Evolutionary conservation across 2,888 invertebrate species (phyloP).

Genomic region (Lepidochrysops patricia): DNA sequence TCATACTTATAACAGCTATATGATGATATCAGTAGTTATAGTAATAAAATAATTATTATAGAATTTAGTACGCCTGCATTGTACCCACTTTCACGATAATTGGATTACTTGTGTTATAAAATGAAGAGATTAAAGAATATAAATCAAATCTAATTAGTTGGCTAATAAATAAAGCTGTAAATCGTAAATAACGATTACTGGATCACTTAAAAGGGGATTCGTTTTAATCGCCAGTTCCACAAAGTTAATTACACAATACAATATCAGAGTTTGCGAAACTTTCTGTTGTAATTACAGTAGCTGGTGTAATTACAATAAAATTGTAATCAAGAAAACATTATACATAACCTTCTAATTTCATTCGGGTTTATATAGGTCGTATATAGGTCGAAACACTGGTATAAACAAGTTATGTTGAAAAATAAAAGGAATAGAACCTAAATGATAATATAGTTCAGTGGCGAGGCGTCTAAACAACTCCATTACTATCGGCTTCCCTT

Average conservation of each 20-base stretch:
- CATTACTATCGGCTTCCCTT: no score
- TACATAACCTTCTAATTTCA: constrained; percentile 18
- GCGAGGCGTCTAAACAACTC: no score
- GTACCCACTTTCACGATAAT: not conserved
- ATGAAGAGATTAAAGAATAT: constrained; percentile 10
- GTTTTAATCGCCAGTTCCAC: constrained; percentile 26
- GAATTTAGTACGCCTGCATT: not conserved
- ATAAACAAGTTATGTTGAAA: constrained; percentile 5
- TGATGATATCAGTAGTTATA: no score
- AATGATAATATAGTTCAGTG: no score
- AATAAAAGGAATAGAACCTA: not conserved
- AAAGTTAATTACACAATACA: constrained; percentile 42
- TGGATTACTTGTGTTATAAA: not conserved
- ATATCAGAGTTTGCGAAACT: constrained; percentile 36
- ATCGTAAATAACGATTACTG: constrained; percentile 26
- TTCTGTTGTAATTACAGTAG: constrained; percentile 37
- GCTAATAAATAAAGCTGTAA: constrained; percentile 20
- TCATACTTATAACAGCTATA: no score
- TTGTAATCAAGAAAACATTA: constrained; percentile 24
- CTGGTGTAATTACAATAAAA: constrained; percentile 30
- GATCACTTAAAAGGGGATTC: constrained; percentile 26
- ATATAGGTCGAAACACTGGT: constrained; percentile 14
- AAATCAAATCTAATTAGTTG: constrained; percentile 14
- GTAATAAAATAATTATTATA: not conserved
- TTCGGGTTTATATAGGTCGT: constrained; percentile 16